Evolutionary conservation across 2,113 vertebrate genomes (phyloP), one percentile per base, ranked within the genome.

Genomic region (Mus pahari): DNA sequence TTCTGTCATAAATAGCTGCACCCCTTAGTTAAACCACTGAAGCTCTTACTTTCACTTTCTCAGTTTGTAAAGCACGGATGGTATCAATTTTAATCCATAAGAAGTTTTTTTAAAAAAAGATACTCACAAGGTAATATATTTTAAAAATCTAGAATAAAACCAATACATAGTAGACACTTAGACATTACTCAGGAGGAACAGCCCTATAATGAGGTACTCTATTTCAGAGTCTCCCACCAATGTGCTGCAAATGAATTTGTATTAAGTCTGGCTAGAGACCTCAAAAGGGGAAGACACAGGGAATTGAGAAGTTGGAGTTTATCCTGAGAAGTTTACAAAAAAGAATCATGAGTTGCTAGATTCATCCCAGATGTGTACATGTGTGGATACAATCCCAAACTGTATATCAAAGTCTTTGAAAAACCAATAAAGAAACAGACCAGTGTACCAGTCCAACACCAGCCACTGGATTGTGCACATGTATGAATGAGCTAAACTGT

Each of bases 141-240:
- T 75, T 33, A 79, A 87, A 20, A 94, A 20, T 22, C 93, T 74
- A 92, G 31, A 96, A 83, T 28, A 95, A 33, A 93, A 42, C n/a
- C 92, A 79, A 79, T 75, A 45, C 50, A 9, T 58, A 16, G 20
- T 78, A 94, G 81, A 39, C 36, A 81, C 5, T 70, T 4, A 60
- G 62, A 58, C 64, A 33, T 48, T 97, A 90, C 87, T 92, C 64
- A 78, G 12, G 78, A 73, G 42, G 12, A 90, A 94, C 4, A 78
- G 28, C n/a, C n/a, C 13, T 92, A 39, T 31, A 81, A 45, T 50
- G 48, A 94, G 36, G 16, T 60, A 70, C 36, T 71, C 28, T 92
- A 7, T 36, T 48, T 78, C 66, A 93, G 33, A 94, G 31, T 19
- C 66, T 90, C 42, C 39, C 11, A 14, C 17, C 42, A 93, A 60